These are phyloP conservation scores for Cygnus olor DNA, from an alignment of 2,797 vertebrate genomes.

Conservation along the genomic window DNA sequence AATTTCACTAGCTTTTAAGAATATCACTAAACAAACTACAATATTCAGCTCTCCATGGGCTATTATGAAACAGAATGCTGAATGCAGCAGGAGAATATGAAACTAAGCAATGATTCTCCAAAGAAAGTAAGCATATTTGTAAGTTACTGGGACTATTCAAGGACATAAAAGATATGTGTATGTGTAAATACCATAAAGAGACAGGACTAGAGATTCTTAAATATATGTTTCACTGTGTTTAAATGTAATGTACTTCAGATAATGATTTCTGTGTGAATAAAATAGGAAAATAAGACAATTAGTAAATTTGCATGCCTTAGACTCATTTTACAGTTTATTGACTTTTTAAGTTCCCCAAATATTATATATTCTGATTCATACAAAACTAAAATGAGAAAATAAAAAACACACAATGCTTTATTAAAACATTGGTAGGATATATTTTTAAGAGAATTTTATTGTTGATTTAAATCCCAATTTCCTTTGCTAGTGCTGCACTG, in stretches of 20 bases:
- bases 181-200: neutral
- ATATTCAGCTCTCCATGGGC: neutral
- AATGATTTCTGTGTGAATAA: neutral
- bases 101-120: conserved; percentile 58
- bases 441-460: neutral
- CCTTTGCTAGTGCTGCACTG: neutral
- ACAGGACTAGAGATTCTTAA: neutral
- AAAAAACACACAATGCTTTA: neutral
- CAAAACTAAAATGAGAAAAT: neutral
- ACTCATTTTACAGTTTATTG: neutral
- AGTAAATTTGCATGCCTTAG: neutral
- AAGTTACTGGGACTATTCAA: conserved; percentile 2
- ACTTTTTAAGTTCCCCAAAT: neutral
- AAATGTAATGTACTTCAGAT: neutral
- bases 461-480: conserved; percentile 24
- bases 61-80: conserved; percentile 50
- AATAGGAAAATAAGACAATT: neutral
- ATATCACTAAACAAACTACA: neutral
- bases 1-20: neutral
- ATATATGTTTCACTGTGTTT: neutral
- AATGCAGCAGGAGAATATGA: conserved; percentile 16
- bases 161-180: fast-evolving
- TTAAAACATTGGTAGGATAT: neutral
- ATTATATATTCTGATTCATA: neutral
- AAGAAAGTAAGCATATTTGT: conserved; percentile 19